Percentiles rank a stretch among this genome's conserved stretches.
phyloP scores from a whole-genome alignment of 2,888 invertebrate genomes.

The Phengaris alcon region DNA sequence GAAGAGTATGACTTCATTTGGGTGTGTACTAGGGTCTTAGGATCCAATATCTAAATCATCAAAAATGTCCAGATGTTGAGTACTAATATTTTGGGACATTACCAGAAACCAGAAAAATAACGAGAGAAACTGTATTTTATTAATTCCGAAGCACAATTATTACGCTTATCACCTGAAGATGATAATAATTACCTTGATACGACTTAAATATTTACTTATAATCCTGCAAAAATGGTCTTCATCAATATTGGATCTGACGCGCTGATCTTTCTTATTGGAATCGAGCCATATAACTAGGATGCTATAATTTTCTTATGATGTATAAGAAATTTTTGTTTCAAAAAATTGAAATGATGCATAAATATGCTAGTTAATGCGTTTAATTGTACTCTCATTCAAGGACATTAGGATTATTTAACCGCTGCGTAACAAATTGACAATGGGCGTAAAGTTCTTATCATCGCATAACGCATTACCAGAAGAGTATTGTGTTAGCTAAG shows the following conservation, averaged over 20 bases:
- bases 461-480: not conserved
- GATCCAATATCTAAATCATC: not conserved
- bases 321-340: no score
- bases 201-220: no score
- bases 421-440: slow-evolving; percentile 18
- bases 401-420: slow-evolving; percentile 7
- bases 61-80: not conserved
- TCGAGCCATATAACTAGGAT: not conserved
- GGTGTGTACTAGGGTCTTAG: not conserved
- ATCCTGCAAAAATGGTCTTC: no score
- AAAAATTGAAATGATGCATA: not conserved
- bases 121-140: not conserved
- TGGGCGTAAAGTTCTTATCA: slow-evolving; percentile 15
- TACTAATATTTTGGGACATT: not conserved
- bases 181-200: not conserved
- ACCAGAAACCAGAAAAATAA: not conserved
- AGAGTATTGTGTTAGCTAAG: not conserved
- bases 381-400: slow-evolving; percentile 13
- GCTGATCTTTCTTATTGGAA: not conserved
- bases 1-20: slow-evolving; percentile 1
- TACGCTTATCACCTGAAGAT: not conserved
- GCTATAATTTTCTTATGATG: slow-evolving; percentile 5
- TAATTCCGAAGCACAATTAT: not conserved
- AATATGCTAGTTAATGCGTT: slow-evolving; percentile 13
- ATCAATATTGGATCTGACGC: not conserved